These are phyloP conservation scores for Gasterosteus aculeatus DNA, from an alignment of 2,113 vertebrate species.

Conservation along the genomic window DNA sequence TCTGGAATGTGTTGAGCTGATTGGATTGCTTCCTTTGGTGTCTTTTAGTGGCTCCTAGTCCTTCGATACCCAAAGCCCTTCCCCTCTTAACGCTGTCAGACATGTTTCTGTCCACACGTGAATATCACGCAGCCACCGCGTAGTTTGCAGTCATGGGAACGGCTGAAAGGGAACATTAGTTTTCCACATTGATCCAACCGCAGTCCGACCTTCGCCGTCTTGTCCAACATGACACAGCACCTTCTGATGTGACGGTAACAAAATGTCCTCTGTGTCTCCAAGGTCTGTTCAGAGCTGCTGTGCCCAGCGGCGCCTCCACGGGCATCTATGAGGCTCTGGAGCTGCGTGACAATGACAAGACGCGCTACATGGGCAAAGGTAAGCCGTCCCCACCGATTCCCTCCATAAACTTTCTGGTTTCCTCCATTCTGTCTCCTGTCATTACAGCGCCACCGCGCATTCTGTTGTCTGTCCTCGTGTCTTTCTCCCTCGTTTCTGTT, in stretches of 20 bases:
- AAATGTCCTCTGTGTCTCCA: constrained; percentile 45
- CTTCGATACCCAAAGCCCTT: constrained; percentile 21
- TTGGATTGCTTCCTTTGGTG: neutral
- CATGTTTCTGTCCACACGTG: neutral
- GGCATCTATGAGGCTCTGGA: constrained; percentile 98
- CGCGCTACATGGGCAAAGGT: constrained; percentile 97
- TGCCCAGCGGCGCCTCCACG: constrained; percentile 96
- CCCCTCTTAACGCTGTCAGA: neutral
- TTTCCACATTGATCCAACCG: constrained; percentile 1
- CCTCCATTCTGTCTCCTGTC: constrained; percentile 4
- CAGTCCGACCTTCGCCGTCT: neutral
- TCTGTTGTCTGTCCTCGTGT: constrained; percentile 20
- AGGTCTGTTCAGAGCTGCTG: constrained; percentile 97
- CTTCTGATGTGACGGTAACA: constrained; percentile 6
- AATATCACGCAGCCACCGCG: neutral
- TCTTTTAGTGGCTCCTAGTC: constrained; percentile 1
- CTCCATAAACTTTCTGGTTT: neutral
- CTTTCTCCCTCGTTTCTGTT: constrained; percentile 27
- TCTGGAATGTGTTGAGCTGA: constrained; percentile 5
- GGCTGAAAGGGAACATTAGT: neutral
- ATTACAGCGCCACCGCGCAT: constrained; percentile 17
- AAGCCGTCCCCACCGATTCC: neutral
- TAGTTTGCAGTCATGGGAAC: neutral
- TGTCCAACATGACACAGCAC: constrained; percentile 17
- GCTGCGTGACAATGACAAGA: constrained; percentile 98